These are phyloP conservation scores for Setophaga kirtlandii DNA, from an alignment of 2,113 vertebrate genomes.

Conservation along the genomic window DNA sequence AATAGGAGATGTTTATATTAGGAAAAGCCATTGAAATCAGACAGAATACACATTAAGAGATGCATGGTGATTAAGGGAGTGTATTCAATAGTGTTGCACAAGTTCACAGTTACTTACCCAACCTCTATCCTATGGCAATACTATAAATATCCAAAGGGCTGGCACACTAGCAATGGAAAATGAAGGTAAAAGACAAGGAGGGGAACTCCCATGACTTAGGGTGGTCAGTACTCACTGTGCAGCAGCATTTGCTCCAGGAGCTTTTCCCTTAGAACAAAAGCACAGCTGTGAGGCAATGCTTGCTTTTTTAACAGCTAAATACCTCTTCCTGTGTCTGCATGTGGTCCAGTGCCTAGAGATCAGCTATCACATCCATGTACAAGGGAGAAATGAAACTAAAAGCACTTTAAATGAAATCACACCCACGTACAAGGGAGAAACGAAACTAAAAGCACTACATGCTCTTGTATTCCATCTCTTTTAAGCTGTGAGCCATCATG, in stretches of 20 bases:
- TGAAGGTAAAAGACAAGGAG: neutral
- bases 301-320: neutral
- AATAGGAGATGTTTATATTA: neutral
- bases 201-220: neutral
- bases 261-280: neutral
- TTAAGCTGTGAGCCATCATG: neutral
- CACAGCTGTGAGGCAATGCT: neutral
- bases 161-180: neutral
- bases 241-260: neutral
- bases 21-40: neutral
- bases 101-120: neutral
- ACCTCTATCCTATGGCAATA: neutral
- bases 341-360: neutral
- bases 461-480: neutral
- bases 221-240: neutral
- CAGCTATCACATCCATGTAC: rapidly evolving
- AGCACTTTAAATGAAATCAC: neutral
- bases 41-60: neutral
- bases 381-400: neutral
- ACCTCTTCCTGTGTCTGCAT: neutral
- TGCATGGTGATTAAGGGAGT: rapidly evolving
- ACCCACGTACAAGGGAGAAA: rapidly evolving
- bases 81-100: neutral
- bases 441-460: neutral
- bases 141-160: neutral